Percentiles rank a stretch among this genome's conserved stretches.
phyloP scores from a whole-genome alignment of 2,797 vertebrate genomes.

The Helicolenus hilgendorfi region DNA sequence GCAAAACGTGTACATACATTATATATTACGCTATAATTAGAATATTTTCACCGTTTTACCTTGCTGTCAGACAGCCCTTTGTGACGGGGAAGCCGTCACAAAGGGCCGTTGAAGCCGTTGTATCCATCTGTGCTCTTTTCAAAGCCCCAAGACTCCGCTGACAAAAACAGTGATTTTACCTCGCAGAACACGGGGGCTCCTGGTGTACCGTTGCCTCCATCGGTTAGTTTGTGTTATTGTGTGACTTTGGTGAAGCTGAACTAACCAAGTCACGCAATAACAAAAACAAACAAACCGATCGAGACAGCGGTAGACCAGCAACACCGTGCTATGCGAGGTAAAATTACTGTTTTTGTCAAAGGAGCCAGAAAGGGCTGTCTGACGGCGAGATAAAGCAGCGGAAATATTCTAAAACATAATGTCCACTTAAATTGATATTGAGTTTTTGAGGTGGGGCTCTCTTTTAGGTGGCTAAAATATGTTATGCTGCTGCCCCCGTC shows the following conservation, averaged over 20 bases:
- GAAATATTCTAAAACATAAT: neutral
- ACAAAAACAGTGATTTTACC: neutral
- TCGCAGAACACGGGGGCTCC: fast-evolving
- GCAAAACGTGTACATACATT: too few species aligned
- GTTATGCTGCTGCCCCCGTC: neutral
- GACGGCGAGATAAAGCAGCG: neutral
- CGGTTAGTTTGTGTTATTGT: too few species aligned
- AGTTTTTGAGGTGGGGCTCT: neutral
- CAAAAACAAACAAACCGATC: neutral
- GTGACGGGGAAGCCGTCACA: too few species aligned
- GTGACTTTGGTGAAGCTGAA: too few species aligned
- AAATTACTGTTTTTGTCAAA: neutral
- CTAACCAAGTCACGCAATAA: neutral
- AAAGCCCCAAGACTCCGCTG: neutral
- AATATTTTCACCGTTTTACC: too few species aligned
- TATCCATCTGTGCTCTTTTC: neutral
- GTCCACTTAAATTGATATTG: neutral
- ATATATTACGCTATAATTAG: too few species aligned
- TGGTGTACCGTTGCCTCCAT: too few species aligned
- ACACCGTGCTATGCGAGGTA: neutral
- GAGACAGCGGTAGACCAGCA: neutral
- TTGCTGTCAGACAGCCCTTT: too few species aligned
- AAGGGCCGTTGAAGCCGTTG: fast-evolving
- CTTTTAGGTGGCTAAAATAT: neutral
- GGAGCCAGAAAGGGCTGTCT: neutral